These are phyloP conservation scores for Garra rufa DNA, from an alignment of 2,113 vertebrate species.

Conservation along the genomic window DNA sequence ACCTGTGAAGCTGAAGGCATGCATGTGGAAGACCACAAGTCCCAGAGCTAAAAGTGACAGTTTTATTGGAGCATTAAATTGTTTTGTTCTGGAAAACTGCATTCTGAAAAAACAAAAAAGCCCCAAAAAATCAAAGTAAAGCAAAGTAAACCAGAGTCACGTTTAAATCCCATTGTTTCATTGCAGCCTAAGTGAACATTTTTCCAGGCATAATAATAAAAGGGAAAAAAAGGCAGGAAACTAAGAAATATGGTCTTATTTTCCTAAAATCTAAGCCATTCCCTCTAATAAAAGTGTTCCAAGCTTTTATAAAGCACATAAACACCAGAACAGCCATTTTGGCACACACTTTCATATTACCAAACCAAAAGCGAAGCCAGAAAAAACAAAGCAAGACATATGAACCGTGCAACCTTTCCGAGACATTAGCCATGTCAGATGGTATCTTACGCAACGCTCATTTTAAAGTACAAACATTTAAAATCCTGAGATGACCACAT, in stretches of 20 bases:
- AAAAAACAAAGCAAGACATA: constrained; percentile 21
- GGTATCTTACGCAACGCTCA: neutral
- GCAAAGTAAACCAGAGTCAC: constrained; percentile 20
- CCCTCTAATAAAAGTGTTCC: constrained; percentile 30
- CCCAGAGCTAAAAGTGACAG: constrained; percentile 18
- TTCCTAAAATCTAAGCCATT: neutral
- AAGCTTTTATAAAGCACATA: constrained; percentile 27
- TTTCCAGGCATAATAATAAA: constrained; percentile 24
- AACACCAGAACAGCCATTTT: constrained; percentile 26
- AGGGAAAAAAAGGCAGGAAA: neutral
- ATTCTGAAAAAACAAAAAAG: neutral
- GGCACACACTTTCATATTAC: neutral
- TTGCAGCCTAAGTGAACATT: neutral
- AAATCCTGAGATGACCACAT: constrained; percentile 14
- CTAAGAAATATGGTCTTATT: neutral
- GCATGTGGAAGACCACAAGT: constrained; percentile 13
- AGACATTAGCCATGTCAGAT: constrained; percentile 30
- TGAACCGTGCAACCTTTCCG: constrained; percentile 20
- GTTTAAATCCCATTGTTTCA: constrained; percentile 15
- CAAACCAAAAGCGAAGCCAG: constrained; percentile 18
- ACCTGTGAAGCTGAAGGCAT: constrained; percentile 26
- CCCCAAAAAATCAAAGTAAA: neutral
- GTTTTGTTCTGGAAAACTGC: constrained; percentile 37
- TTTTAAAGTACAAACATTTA: constrained; percentile 44
- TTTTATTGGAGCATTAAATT: constrained; percentile 33